Percentiles rank a stretch among this genome's conserved stretches.
Conservation (phyloP, 2,888 invertebrate species). For the Megaustenia siamemsis region DNA sequence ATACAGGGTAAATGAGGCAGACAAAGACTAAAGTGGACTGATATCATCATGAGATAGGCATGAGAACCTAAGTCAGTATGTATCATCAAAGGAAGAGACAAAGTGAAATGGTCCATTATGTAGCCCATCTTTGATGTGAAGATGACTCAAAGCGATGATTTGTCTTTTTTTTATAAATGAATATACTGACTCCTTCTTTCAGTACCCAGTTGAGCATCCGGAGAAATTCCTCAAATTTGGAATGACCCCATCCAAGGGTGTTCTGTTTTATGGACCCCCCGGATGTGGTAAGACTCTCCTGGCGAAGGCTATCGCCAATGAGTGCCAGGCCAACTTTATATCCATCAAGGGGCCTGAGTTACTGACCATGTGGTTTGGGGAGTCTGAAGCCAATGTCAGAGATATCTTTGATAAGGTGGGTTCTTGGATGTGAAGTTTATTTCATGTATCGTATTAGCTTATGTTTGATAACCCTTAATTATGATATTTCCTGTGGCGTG, state of each 20-base stretch:
- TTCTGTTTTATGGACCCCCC: conserved; percentile 98
- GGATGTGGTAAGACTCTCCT: conserved; percentile 88
- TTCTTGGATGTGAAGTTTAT: background rate
- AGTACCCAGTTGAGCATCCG: conserved; percentile 99
- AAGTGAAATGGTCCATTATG: too few relatives aligned
- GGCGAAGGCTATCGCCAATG: conserved; percentile 95
- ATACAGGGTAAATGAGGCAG: too few relatives aligned
- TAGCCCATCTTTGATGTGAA: too few relatives aligned
- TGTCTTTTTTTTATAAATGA: background rate
- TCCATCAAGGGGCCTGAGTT: conserved; percentile 98
- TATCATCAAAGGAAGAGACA: too few relatives aligned
- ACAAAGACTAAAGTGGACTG: too few relatives aligned
- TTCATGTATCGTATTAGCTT: background rate
- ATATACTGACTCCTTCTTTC: conserved; percentile 54
- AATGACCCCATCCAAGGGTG: conserved; percentile 99
- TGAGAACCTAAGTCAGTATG: too few relatives aligned
- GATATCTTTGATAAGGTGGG: conserved; percentile 98
- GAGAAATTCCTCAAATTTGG: conserved; percentile 99
- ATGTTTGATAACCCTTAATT: too few relatives aligned
- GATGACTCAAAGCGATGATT: background rate
- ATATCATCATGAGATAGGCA: too few relatives aligned
- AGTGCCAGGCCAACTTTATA: conserved; percentile 99
- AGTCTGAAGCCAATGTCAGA: conserved; percentile 99
- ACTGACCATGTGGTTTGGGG: conserved; percentile 99
- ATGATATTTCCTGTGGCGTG: too few relatives aligned